Conservation (phyloP, 1,140 invertebrate species). For the Batillaria attramentaria region DNA sequence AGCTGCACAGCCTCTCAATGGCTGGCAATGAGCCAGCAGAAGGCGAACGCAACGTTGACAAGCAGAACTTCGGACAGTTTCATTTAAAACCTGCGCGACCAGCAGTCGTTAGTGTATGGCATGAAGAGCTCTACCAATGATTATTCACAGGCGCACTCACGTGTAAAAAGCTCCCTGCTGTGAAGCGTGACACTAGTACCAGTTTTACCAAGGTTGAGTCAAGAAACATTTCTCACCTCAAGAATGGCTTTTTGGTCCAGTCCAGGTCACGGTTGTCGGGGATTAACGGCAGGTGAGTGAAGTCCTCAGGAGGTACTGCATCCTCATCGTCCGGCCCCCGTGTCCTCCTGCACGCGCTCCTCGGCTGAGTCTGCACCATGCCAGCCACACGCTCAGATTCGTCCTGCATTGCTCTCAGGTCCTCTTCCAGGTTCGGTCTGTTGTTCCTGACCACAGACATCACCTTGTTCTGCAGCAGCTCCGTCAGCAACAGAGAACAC, state of each 20-base stretch:
- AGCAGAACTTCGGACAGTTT: neutral
- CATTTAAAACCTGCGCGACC: neutral
- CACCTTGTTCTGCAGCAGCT: neutral
- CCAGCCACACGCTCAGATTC: neutral
- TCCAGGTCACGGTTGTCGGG: constrained; percentile 60
- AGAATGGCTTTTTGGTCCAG: constrained; percentile 63
- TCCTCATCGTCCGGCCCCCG: constrained; percentile 4
- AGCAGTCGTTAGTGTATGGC: too few relatives aligned
- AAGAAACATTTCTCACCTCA: neutral
- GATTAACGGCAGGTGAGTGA: constrained; percentile 56
- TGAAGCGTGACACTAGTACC: too few relatives aligned
- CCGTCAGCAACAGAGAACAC: neutral
- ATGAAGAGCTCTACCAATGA: too few relatives aligned
- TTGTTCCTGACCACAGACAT: neutral
- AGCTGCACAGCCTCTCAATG: too few relatives aligned
- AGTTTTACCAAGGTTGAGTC: too few relatives aligned
- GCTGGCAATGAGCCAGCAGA: too few relatives aligned
- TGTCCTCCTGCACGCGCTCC: neutral
- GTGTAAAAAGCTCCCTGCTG: too few relatives aligned
- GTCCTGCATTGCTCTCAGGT: neutral
- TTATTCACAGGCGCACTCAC: too few relatives aligned
- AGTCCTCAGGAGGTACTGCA: constrained; percentile 59
- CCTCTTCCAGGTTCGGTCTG: constrained; percentile 11
- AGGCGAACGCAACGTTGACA: neutral
- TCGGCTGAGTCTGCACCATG: neutral